phyloP scores from a whole-genome alignment of 2,888 invertebrate species.

The Aethes cnicana region DNA sequence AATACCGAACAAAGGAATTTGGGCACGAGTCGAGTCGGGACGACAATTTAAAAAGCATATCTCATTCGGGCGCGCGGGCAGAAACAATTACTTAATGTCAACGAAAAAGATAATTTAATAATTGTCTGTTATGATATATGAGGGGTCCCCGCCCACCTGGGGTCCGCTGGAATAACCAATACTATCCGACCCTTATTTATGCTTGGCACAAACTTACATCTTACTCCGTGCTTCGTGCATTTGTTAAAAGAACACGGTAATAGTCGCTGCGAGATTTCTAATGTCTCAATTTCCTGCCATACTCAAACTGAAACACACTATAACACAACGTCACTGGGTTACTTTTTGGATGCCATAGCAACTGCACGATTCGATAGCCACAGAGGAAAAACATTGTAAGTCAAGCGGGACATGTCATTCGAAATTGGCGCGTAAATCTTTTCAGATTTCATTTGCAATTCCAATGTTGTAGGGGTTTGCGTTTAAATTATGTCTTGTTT shows the following conservation, averaged over 20 bases:
- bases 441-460: conserved; percentile 49
- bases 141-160: conserved; percentile 75
- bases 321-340: conserved; percentile 24
- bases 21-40: conserved; percentile 49
- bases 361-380: conserved; percentile 54
- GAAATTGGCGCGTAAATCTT: conserved; percentile 47
- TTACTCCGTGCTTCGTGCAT: conserved; percentile 76
- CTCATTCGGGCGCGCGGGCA: conserved; percentile 60
- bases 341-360: conserved; percentile 42
- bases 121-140: conserved; percentile 78
- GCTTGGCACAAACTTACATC: conserved; percentile 75
- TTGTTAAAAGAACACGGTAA: conserved; percentile 81
- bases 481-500: conserved; percentile 82
- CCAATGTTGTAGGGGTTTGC: conserved; percentile 42
- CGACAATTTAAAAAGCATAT: conserved; percentile 65
- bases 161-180: conserved; percentile 77
- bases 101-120: conserved; percentile 82
- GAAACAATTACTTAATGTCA: conserved; percentile 82
- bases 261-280: conserved; percentile 77
- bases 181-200: conserved; percentile 73
- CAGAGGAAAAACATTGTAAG: conserved; percentile 51
- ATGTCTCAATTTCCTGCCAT: conserved; percentile 74
- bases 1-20: conserved; percentile 59
- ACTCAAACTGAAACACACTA: conserved; percentile 49
- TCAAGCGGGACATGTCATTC: conserved; percentile 33